Base-by-base conservation (phyloP, 2,888 invertebrate genomes). In the Venustoraphidia nigricollis region DNA sequence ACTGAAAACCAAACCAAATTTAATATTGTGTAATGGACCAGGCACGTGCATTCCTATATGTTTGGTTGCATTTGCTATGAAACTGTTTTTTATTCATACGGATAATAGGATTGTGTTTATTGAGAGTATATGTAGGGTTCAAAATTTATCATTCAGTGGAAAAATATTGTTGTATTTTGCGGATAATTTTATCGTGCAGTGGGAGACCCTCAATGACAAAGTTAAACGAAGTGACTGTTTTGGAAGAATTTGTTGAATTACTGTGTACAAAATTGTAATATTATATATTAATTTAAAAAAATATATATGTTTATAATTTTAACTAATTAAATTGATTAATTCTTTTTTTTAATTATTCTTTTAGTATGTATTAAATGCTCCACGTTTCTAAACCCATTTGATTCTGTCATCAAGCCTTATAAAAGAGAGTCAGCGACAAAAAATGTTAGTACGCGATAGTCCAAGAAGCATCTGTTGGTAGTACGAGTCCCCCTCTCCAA, bases 41-140 rank as follows among this genome's bases (percentile, higher is more conserved):
- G 96, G 96, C 8, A 96, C 94, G 8, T 96, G 97, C 66, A 76
- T 98, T 51, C 97, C 97, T 4, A 71, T 95, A 48, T 93, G 93
- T 69, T 56, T 84, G 47, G 74, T 84, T 47, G 83, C 82, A 11
- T 86, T 87, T 61, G 43, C 92, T 1, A 69, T 84, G 54, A 83
- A 83, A 64, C 72, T 81, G 51, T 63, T 81, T 0, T 81, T 77
- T 55, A 59, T 89, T 37, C 27, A 27, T 27, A 64, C 72, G 35
- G 70, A 81, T 55, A 77, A 80, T 50, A 79, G 77, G 60, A 86
- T 95, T 50, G 76, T 96, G 47, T 98, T 91, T 67, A 73, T 97
- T 45, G 97, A 98, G 68, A 97, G 96, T 62, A 82, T 92, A 59
- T 98, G 97, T 62, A 75, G 98, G 57, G 94, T 96, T 0, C 77